Percentiles rank a stretch among this genome's conserved stretches.
phyloP scores from a whole-genome alignment of 2,797 vertebrate species.

The Nasua narica region DNA sequence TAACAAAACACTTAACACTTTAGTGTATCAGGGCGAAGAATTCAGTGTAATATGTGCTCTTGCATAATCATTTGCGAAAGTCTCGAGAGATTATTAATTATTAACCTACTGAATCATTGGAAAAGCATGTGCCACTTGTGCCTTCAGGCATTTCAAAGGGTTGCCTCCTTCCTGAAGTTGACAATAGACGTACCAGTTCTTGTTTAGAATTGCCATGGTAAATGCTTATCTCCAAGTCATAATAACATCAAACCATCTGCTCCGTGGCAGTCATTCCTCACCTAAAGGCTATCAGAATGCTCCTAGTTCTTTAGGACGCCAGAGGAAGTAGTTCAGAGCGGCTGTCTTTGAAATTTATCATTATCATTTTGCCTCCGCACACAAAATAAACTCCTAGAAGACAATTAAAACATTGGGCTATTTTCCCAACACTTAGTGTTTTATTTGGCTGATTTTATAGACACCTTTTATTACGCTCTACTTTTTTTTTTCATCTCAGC shows the following conservation, averaged over 20 bases:
- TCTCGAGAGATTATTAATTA: conserved; percentile 61
- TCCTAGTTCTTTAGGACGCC: background rate
- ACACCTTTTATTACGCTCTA: background rate
- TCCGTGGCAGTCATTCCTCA: background rate
- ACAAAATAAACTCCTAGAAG: conserved; percentile 7
- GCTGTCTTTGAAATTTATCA: background rate
- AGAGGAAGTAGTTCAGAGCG: conserved; percentile 16
- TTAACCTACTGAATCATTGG: conserved; percentile 43
- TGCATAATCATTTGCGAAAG: conserved; percentile 45
- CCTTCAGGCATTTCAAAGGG: conserved; percentile 60
- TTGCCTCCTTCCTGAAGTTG: conserved; percentile 24
- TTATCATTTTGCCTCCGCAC: background rate
- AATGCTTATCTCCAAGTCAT: conserved; percentile 33
- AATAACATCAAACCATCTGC: background rate
- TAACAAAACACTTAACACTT: background rate
- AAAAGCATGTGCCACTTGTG: background rate
- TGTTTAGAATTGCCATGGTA: conserved; percentile 22
- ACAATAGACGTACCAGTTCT: conserved; percentile 1
- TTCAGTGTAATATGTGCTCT: background rate
- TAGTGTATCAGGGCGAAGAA: background rate
- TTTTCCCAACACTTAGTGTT: background rate
- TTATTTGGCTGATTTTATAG: conserved; percentile 46
- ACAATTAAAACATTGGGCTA: background rate
- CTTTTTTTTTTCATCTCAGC: background rate
- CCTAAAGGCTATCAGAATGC: background rate